Conservation (phyloP, 1,140 invertebrate species). For the Phocides pigmalion region DNA sequence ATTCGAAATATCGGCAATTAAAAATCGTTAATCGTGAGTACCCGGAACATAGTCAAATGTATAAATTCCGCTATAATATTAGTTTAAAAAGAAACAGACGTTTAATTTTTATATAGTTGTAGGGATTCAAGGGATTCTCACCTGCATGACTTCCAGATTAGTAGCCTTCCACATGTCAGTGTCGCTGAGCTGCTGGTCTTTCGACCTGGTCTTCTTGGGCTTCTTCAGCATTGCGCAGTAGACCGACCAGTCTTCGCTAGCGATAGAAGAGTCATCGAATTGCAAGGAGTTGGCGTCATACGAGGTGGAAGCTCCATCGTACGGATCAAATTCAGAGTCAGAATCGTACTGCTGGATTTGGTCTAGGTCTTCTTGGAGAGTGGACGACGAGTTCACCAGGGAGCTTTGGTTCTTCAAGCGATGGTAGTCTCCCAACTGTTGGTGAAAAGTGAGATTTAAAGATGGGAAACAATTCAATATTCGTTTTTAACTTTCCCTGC, state of each 20-base stretch:
- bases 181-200: constrained; percentile 62
- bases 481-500: background rate
- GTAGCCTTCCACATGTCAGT: constrained; percentile 72
- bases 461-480: background rate
- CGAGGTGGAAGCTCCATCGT: constrained; percentile 51
- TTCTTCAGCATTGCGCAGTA: constrained; percentile 68
- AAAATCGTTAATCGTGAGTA: no score
- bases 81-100: no score
- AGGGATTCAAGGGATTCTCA: constrained; percentile 30
- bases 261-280: constrained; percentile 61
- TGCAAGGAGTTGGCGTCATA: constrained; percentile 49
- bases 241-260: constrained; percentile 61
- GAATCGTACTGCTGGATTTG: constrained; percentile 44
- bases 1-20: no score
- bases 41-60: no score
- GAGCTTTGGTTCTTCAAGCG: constrained; percentile 54
- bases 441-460: background rate
- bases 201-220: constrained; percentile 59
- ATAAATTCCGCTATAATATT: no score
- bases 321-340: constrained; percentile 40
- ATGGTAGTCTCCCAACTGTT: constrained; percentile 53
- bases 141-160: constrained; percentile 71
- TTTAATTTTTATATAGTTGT: no score
- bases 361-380: constrained; percentile 48
- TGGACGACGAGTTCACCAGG: constrained; percentile 51